Base-by-base conservation (phyloP, 2,888 invertebrate species). In the Pristionchus arcanus region DNA sequence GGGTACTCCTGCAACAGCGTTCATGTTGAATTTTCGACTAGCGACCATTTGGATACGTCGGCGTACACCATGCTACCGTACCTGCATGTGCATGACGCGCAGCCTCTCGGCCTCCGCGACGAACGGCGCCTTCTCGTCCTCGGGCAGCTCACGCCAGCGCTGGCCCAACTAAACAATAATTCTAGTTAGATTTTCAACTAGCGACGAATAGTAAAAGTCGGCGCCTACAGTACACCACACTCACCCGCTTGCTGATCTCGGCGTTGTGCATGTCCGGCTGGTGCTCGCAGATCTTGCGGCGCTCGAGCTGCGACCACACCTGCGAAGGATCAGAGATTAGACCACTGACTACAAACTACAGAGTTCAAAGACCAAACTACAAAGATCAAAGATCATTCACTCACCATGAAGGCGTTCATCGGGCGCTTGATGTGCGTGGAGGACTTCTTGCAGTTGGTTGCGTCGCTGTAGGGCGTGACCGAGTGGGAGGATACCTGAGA, bases 241-340 rank as follows among this genome's bases (percentile, higher is more conserved):
- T 66, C 28, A 92, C 92, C 97, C 95, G 97, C 95, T 99, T 99
- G 90, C 98, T 98, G 95, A 99, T 98, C 96, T 98, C 98, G 28
- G 98, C 98, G 96, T 99, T 99, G 96, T 99, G 99, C 97, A 98
- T 97, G 95, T 98, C 98, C 1, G 98, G 98, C 89, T 98, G 97
- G 91, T 97, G 97, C 95, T 98, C 98, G 96, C 98, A 98, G 93
- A 99, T 99, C 96, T 98, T 98, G 95, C 98, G 97, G 94, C 98
- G 97, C 95, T 98, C 98, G 94, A 98, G 97, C 96, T 99, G 98
- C 92, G 98, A 98, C 98, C 98, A 98, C 89, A 98, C 98, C 98
- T 98, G 98, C 31, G n/a, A 31, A 37, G 13, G 59, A 19, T 59
- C 84, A 85, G 21, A 59, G 84, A 85, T 85, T 37, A 85, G 59